Evolutionary conservation across 2,888 invertebrate genomes (phyloP), one percentile per base, ranked within the genome.

Genomic region (Eupithecia dodoneata): DNA sequence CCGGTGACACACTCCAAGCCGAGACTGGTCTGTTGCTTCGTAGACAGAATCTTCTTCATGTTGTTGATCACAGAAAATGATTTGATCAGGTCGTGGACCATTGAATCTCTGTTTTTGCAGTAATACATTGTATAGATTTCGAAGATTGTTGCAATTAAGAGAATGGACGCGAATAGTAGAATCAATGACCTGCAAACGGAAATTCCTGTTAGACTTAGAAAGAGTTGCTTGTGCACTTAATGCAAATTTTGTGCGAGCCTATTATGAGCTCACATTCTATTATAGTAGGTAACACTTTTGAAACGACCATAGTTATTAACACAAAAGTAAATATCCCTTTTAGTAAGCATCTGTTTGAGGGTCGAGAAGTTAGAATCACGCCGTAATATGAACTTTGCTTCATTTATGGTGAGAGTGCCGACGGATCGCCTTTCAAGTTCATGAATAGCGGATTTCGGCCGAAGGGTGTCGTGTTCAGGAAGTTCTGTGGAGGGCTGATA

Each of bases 1-100:
- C 97, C 97, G 71, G 96, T 95, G 72, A 97, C 92, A 83, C 96
- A 96, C 81, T 97, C 96, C 74, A 97, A 89, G 45, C 97, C 96
- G 12, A 96, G 86, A 52, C 95, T 95, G 71, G 96, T 96, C 70
- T 95, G 93, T 74, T 95, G 94, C 79, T 96, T 96, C 0, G 96
- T 95, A 0, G 95, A 94, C 45, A 96, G 89, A 42, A 97, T 94
- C 88, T 96, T 96, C 84, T 94, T 95, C 69, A 96, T 86, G 81
- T 96, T 97, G 82, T 95, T 94, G 76, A 96, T 94, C 3, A 96
- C 77, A 0, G 97, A 97, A 88, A 97, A 97, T 15, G 96, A 95
- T 44, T 92, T 81, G 3, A 95, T 88, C 2, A 94, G 80, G 4
- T 90, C 90, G 55, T 90, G 88, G 1, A 84, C 13, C 0, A 87